Percentiles rank a stretch among this genome's conserved stretches.
These are phyloP conservation scores for Meriones unguiculatus DNA, from an alignment of 2,113 vertebrate genomes.

Conservation along the genomic window DNA sequence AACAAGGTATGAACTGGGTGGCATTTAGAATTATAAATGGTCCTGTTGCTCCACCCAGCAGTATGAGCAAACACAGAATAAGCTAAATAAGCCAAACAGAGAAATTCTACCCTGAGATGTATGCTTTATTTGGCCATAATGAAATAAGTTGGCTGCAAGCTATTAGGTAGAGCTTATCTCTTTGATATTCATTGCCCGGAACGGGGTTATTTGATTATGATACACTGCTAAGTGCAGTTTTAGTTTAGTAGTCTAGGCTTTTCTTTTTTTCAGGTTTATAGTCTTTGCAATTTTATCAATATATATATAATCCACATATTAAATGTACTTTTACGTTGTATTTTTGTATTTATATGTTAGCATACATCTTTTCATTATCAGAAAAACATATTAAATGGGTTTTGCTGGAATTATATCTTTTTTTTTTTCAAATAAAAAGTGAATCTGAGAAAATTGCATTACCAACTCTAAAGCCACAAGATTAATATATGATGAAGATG, in stretches of 20 bases:
- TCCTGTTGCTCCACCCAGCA: neutral
- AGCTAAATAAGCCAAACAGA: neutral
- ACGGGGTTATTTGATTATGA: neutral
- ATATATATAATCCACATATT: neutral
- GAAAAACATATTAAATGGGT: neutral
- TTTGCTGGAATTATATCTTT: neutral
- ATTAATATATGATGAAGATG: neutral
- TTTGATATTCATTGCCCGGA: neutral
- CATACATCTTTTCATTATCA: neutral
- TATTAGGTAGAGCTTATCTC: neutral
- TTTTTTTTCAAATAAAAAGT: conserved; percentile 11
- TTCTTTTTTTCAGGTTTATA: neutral
- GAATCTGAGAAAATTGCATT: conserved; percentile 3
- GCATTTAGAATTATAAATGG: neutral
- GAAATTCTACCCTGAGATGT: neutral
- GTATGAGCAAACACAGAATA: neutral
- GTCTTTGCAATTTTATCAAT: neutral
- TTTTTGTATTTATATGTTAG: neutral
- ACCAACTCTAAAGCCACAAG: neutral
- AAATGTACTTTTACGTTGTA: neutral
- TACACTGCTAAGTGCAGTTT: neutral
- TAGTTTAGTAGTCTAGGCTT: neutral
- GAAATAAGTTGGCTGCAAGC: neutral
- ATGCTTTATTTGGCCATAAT: neutral
- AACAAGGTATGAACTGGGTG: neutral